Percentiles rank a stretch among this genome's conserved stretches.
Conservation (phyloP, 2,113 vertebrate species). For the Tympanuchus pallidicinctus region DNA sequence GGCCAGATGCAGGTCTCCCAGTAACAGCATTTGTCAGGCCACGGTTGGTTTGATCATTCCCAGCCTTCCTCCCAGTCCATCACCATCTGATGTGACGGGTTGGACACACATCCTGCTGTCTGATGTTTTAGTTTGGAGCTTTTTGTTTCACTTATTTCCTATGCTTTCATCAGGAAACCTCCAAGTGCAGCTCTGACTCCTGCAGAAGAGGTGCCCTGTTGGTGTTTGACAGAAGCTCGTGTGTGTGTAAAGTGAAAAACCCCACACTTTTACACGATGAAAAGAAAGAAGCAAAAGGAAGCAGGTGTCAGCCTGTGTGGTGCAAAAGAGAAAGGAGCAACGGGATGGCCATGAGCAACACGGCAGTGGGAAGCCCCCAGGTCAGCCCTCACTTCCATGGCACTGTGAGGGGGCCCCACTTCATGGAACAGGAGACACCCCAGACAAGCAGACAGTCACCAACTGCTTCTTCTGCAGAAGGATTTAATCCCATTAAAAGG, state of each 20-base stretch:
- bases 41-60: background rate
- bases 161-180: background rate
- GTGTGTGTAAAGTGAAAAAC: background rate
- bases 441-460: background rate
- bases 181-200: background rate
- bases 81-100: background rate
- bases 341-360: rapidly evolving
- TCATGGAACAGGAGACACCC: background rate
- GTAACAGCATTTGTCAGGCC: background rate
- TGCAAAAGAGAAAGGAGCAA: background rate
- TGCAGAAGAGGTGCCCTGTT: background rate
- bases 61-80: background rate
- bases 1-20: background rate
- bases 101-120: background rate
- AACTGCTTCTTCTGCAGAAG: conserved; percentile 7
- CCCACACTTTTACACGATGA: background rate
- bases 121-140: background rate
- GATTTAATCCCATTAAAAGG: conserved; percentile 52
- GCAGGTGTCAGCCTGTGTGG: background rate
- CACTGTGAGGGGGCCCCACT: background rate
- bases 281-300: background rate
- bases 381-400: background rate
- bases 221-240: background rate
- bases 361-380: background rate
- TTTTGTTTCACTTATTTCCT: background rate